phyloP scores from a whole-genome alignment of 2,888 invertebrate genomes.

The Xanthorhoe designata region DNA sequence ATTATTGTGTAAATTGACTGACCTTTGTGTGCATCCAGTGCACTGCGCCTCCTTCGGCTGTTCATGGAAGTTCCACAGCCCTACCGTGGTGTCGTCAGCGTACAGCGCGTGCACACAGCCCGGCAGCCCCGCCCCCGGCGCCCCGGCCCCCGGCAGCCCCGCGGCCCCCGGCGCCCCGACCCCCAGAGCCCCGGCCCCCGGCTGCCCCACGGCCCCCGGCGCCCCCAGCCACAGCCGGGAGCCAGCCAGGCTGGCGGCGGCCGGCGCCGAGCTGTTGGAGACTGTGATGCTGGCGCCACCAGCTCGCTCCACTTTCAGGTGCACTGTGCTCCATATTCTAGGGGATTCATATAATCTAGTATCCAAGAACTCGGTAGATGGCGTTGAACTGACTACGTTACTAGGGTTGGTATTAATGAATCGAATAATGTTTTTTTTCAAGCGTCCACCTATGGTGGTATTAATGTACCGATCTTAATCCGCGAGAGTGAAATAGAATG shows the following conservation, averaged over 20 bases:
- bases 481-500: too few species aligned
- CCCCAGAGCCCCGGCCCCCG: too few species aligned
- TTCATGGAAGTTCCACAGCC: conserved; percentile 94
- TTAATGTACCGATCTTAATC: too few species aligned
- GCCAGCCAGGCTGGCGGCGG: conserved; percentile 61
- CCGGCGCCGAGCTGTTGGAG: conserved; percentile 58
- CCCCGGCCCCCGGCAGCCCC: conserved; percentile 69
- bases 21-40: conserved; percentile 84
- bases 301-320: conserved; percentile 86
- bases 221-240: conserved; percentile 73
- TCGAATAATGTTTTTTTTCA: too few species aligned
- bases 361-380: too few species aligned
- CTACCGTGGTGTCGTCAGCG: conserved; percentile 91
- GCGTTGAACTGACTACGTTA: too few species aligned
- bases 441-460: too few species aligned
- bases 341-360: too few species aligned
- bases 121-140: conserved; percentile 82
- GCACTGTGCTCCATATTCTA: conserved; percentile 89
- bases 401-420: too few species aligned
- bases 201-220: too few species aligned
- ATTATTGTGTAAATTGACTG: too few species aligned
- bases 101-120: conserved; percentile 93
- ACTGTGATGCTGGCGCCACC: conserved; percentile 55
- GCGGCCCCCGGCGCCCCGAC: conserved; percentile 48
- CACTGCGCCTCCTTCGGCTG: conserved; percentile 89